Evolutionary conservation across 2,113 vertebrate genomes (phyloP), one percentile per base, ranked within the genome.

Genomic region (Saccopteryx bilineata): DNA sequence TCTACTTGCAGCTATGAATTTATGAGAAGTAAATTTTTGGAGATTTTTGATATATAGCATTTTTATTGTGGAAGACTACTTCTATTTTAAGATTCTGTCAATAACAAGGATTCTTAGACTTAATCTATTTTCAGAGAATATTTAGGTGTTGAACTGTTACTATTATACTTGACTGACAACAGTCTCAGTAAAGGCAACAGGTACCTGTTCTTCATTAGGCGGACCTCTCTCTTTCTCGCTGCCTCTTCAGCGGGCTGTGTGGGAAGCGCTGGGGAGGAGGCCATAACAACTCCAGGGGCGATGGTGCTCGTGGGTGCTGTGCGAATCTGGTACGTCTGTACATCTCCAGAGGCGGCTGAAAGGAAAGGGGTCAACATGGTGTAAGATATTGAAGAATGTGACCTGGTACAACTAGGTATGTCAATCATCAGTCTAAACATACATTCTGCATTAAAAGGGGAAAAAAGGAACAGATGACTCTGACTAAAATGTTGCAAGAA

Each of bases 161-260:
- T 18, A 39, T 83, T 83, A 13, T 11, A 50, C 5, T 0, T 21
- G 33, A 69, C 6, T 23, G 61, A 86, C 6, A 54, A n/a, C 52
- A 61, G 54, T 56, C 17, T 79, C 79, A 90, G 79, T n/a, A 88
- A 92, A 63, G 39, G 83, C 31, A 90, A 1, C 18, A 9, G 4
- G 0, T 98, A 99, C 99, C 99, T 99, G 99, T 99, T 99, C 98
- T 99, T 99, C 99, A 99, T 99, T 61, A 99, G 98, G 84, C 99
- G 99, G 72, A 99, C 99, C 98, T 99, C 99, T 91, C 99, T 98
- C 98, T 99, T 99, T 69, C 99, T 99, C 0, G 99, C 99, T 1
- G 99, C 99, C 96, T 99, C 99, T 95, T 99, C 99, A 0, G 99
- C 99, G 21, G 98, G 99, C 91, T 99, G 99, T 15, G 98, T 98